Evolutionary conservation across 23 tunicate genomes (phyloP).

Genomic region (Styela plicata): DNA sequence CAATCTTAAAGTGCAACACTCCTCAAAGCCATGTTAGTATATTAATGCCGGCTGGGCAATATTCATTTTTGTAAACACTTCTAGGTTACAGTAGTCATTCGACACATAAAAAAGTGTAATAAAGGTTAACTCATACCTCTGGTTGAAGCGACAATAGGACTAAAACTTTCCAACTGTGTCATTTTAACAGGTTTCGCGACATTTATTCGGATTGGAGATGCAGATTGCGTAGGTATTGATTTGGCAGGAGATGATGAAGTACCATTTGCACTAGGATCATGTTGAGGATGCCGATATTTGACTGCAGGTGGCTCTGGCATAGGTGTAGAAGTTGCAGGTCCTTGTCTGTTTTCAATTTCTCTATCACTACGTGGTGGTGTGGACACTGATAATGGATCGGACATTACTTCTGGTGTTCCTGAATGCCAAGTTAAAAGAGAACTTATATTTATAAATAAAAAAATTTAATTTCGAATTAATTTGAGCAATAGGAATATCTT

Average conservation of each 20-base stretch:
- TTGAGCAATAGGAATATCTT: too few species aligned
- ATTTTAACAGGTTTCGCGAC: slow-evolving; percentile 26
- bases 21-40: too few species aligned
- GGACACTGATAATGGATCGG: neutral
- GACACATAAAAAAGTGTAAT: too few species aligned
- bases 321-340: slow-evolving; percentile 11
- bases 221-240: neutral
- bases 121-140: neutral
- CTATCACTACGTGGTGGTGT: slow-evolving; percentile 5
- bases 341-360: neutral
- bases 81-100: too few species aligned
- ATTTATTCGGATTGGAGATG: slow-evolving; percentile 5
- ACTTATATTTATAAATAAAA: too few species aligned
- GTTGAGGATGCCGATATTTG: neutral
- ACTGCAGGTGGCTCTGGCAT: neutral
- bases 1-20: too few species aligned
- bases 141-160: slow-evolving; percentile 14
- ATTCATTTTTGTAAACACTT: too few species aligned
- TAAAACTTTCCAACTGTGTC: slow-evolving; percentile 25
- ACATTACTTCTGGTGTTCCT: too few species aligned
- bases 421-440: too few species aligned
- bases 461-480: too few species aligned
- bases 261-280: neutral
- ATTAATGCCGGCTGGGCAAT: too few species aligned
- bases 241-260: too few species aligned